Percentiles rank a stretch among this genome's conserved stretches.
Evolutionary conservation across 2,797 vertebrate species (phyloP).

Genomic region (Mormyrops attenuatus): DNA sequence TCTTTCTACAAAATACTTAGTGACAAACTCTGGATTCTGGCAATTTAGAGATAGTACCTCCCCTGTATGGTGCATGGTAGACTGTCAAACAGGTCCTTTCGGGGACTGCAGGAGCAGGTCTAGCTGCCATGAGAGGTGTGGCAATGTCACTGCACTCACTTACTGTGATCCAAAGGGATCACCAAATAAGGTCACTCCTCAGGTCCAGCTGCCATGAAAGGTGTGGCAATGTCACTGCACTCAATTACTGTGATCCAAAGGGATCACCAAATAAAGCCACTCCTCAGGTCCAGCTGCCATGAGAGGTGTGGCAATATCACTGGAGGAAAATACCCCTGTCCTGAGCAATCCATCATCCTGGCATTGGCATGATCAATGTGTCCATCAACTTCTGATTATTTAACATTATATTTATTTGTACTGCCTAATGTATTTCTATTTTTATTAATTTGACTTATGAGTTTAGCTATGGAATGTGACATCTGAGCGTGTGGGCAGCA

Average conservation of each 20-base stretch:
- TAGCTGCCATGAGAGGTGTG: not conserved
- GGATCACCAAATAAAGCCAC: not conserved
- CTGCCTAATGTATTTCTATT: not conserved
- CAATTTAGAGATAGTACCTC: not conserved
- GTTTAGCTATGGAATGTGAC: not conserved
- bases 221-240: not conserved
- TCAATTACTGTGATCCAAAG: not conserved
- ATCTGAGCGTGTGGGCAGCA: not conserved
- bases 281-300: not conserved
- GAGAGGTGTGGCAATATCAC: too few relatives aligned
- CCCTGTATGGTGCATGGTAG: not conserved
- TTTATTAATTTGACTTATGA: not conserved
- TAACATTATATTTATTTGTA: not conserved
- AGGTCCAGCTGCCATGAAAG: not conserved
- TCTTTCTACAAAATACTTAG: not conserved
- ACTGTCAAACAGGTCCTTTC: not conserved
- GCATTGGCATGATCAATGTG: not conserved
- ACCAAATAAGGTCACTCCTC: not conserved
- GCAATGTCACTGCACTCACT: not conserved
- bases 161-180: not conserved
- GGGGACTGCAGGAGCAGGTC: not conserved
- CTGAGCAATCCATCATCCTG: too few relatives aligned
- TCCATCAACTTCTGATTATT: not conserved
- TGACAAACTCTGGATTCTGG: not conserved
- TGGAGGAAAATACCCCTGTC: not conserved